phyloP scores from a whole-genome alignment of 2,797 vertebrate genomes.

The Rhincodon typus region DNA sequence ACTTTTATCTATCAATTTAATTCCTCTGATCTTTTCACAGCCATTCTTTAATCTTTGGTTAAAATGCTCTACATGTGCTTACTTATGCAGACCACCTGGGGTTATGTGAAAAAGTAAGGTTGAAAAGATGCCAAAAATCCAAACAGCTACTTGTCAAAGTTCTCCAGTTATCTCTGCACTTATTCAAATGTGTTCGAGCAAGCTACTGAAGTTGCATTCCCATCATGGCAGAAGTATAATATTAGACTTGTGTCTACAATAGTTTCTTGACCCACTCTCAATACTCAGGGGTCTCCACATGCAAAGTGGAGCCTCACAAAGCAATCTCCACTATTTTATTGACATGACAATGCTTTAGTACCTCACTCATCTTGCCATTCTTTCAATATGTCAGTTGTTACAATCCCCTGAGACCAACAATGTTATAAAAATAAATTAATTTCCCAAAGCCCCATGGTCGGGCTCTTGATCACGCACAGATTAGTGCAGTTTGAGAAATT shows the following conservation, averaged over 20 bases:
- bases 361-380: neutral
- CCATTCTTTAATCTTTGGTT: conserved; percentile 14
- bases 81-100: conserved; percentile 18
- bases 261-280: neutral
- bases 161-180: neutral
- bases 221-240: neutral
- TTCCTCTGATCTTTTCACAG: neutral
- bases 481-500: too few relatives aligned
- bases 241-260: neutral
- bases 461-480: too few relatives aligned
- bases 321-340: neutral
- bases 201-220: neutral
- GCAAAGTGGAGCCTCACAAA: neutral
- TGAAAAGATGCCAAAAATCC: neutral
- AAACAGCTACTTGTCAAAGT: neutral
- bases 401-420: too few relatives aligned
- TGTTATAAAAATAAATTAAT: too few relatives aligned
- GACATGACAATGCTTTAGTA: neutral
- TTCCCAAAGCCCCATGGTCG: too few relatives aligned
- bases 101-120: neutral
- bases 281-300: neutral
- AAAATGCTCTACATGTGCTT: neutral
- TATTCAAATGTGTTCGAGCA: neutral
- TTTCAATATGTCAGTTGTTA: neutral
- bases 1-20: conserved; percentile 32